Conservation (phyloP, 2,113 vertebrate genomes). For the Acanthisitta chloris region DNA sequence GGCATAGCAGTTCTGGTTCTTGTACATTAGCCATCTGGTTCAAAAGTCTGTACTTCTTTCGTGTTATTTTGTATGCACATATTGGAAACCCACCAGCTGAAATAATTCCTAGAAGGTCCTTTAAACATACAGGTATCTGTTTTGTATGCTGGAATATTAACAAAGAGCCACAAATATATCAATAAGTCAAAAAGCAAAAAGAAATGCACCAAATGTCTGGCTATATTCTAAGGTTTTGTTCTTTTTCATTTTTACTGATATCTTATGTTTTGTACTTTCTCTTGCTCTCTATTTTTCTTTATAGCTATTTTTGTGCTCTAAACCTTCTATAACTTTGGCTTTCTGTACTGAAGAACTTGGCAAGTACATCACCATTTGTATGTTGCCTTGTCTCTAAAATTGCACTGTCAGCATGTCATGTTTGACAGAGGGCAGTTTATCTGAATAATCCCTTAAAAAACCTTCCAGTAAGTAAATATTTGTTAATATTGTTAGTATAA, state of each 20-base stretch:
- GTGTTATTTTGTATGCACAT: accelerated
- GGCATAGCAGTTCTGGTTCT: not conserved
- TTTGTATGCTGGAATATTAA: not conserved
- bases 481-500: not conserved
- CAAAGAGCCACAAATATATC: not conserved
- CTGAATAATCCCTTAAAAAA: not conserved
- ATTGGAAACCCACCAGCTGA: not conserved
- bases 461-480: not conserved
- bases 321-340: not conserved
- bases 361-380: not conserved
- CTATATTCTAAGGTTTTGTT: not conserved
- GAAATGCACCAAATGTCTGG: accelerated
- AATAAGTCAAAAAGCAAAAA: not conserved
- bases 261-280: not conserved
- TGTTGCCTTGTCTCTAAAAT: not conserved
- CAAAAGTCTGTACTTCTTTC: not conserved
- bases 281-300: not conserved
- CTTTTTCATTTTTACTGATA: not conserved
- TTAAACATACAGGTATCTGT: not conserved
- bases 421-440: not conserved
- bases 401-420: not conserved
- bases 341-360: not conserved
- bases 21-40: not conserved
- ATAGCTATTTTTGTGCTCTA: not conserved
- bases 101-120: not conserved